Conservation (phyloP, 2,888 invertebrate genomes). For the Hypsopygia costalis region DNA sequence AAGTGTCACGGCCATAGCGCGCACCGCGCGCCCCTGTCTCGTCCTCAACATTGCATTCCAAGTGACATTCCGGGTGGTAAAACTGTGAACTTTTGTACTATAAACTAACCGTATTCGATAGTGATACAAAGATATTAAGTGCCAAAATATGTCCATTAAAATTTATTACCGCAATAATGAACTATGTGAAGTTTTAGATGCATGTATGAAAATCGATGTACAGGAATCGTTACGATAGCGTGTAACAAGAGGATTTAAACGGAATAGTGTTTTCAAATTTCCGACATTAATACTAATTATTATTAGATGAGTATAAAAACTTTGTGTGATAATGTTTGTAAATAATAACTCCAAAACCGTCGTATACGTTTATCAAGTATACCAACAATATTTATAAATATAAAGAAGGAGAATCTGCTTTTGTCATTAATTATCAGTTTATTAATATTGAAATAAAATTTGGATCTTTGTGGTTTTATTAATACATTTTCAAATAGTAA, state of each 20-base stretch:
- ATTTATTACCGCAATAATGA: slow-evolving; percentile 47
- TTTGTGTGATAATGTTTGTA: slow-evolving; percentile 61
- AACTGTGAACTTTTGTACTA: slow-evolving; percentile 26
- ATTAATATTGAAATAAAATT: neutral
- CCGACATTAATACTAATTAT: slow-evolving; percentile 12
- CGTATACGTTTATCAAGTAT: slow-evolving; percentile 65
- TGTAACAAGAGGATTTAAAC: slow-evolving; percentile 32
- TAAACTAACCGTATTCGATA: slow-evolving; percentile 28
- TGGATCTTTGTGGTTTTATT: neutral
- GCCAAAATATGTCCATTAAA: slow-evolving; percentile 70
- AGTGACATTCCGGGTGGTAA: slow-evolving; percentile 19
- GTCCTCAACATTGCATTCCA: slow-evolving; percentile 19
- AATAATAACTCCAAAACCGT: slow-evolving; percentile 52
- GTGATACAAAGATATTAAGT: slow-evolving; percentile 46
- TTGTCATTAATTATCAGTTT: neutral
- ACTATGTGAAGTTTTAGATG: slow-evolving; percentile 42
- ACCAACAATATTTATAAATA: slow-evolving; percentile 30
- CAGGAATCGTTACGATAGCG: slow-evolving; percentile 27
- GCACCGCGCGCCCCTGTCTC: slow-evolving; percentile 12
- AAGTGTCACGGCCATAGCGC: slow-evolving; percentile 7
- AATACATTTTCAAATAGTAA: neutral
- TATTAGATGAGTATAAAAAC: slow-evolving; percentile 27
- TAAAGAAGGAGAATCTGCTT: slow-evolving; percentile 11
- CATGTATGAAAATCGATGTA: slow-evolving; percentile 39
- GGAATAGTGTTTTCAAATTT: slow-evolving; percentile 24